phyloP scores from a whole-genome alignment of 2,113 vertebrate genomes.

The Callipepla squamata region DNA sequence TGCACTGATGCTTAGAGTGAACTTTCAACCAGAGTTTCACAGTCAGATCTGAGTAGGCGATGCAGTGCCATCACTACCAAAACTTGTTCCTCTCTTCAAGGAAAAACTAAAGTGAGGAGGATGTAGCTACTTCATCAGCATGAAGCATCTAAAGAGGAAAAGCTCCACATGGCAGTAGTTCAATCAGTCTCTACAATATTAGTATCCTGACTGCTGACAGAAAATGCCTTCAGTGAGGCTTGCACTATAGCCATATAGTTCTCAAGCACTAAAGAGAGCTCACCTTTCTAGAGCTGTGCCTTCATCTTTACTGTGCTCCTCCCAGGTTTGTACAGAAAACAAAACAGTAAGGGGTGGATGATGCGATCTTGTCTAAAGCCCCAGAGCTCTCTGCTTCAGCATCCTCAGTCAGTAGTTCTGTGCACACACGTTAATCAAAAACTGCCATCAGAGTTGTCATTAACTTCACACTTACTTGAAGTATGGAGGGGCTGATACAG shows the following conservation, averaged over 20 bases:
- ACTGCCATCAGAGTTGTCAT: neutral
- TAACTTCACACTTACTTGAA: neutral
- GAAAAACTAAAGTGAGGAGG: neutral
- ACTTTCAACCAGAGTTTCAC: neutral
- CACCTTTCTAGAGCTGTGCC: neutral
- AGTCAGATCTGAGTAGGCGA: neutral
- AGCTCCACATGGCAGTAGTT: neutral
- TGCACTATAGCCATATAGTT: neutral
- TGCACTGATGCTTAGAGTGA: neutral
- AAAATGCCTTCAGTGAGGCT: neutral
- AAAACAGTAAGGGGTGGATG: neutral
- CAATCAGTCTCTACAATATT: constrained; percentile 11
- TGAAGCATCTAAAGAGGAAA: neutral
- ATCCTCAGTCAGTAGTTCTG: neutral
- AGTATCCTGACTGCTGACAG: neutral
- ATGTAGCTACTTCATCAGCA: neutral
- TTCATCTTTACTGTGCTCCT: neutral
- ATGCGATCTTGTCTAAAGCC: neutral
- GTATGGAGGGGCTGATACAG: neutral
- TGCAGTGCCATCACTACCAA: neutral
- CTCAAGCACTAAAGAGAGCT: neutral
- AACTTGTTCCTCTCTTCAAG: neutral
- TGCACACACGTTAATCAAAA: neutral
- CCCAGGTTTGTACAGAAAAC: neutral
- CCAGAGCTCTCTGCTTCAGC: neutral